phyloP scores from a whole-genome alignment of 2,797 vertebrate species.

The Cercopithecus petaurista region DNA sequence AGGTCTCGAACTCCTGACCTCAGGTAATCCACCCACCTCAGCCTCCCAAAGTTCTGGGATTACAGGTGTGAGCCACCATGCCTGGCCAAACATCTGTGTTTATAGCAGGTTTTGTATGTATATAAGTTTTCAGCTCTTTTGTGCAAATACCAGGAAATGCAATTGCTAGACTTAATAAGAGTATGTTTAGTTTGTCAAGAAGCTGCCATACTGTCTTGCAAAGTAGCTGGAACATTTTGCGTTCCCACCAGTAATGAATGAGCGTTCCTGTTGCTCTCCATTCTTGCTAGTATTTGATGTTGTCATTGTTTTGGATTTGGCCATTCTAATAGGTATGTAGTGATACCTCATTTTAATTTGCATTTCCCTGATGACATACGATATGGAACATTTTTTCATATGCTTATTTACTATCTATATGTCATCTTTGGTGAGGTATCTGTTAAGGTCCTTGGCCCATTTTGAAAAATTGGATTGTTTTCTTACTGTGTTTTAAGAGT shows the following conservation, averaged over 20 bases:
- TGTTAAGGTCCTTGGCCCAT: not conserved
- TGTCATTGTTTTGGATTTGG: not conserved
- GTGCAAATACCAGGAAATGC: not conserved
- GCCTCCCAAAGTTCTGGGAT: not conserved
- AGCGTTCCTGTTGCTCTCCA: not conserved
- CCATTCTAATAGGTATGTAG: not conserved
- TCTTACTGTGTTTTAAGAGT: not conserved
- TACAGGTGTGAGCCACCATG: not conserved
- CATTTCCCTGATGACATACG: not conserved
- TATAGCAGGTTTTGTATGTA: not conserved
- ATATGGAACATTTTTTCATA: not conserved
- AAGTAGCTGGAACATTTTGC: not conserved
- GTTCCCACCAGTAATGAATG: not conserved
- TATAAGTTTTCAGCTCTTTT: not conserved
- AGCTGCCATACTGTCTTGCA: not conserved
- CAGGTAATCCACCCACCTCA: not conserved
- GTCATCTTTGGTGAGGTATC: not conserved
- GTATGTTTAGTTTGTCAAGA: not conserved
- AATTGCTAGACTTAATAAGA: not conserved
- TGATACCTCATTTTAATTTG: not conserved
- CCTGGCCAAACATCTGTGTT: not conserved
- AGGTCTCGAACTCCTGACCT: not conserved
- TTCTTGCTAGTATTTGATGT: not conserved
- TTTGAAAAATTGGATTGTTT: not conserved
- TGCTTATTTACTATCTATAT: not conserved